Conservation (phyloP, 2,113 vertebrate genomes). For the Oceanodroma tethys region DNA sequence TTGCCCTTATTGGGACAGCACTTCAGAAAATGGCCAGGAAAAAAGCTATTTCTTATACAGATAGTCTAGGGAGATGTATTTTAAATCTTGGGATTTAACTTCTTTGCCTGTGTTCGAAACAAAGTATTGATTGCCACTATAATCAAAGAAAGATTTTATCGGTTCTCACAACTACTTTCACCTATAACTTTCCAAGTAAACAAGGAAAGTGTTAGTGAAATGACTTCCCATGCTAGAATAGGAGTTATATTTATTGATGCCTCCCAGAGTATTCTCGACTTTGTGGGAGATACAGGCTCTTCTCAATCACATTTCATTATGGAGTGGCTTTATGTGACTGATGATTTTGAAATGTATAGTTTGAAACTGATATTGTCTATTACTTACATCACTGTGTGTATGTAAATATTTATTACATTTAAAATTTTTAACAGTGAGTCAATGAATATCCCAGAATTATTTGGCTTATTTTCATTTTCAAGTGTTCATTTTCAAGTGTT, state of each 20-base stretch:
- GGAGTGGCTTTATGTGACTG: neutral
- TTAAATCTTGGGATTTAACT: neutral
- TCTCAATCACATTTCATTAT: neutral
- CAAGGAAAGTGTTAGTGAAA: neutral
- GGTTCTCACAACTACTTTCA: neutral
- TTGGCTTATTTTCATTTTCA: neutral
- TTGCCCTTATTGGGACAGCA: neutral
- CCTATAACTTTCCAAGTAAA: neutral
- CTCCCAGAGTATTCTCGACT: neutral
- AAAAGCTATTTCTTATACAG: neutral
- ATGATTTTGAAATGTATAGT: neutral
- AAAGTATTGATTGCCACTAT: neutral
- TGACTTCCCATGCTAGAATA: neutral
- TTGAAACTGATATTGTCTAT: neutral
- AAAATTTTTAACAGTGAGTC: neutral
- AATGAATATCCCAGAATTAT: neutral
- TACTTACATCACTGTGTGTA: neutral
- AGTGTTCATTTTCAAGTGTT: neutral
- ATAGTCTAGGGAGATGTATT: neutral
- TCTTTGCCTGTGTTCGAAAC: neutral
- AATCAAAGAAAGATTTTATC: slow-evolving; percentile 23
- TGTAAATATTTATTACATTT: neutral
- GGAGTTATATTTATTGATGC: neutral
- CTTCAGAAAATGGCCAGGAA: neutral
- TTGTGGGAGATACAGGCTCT: neutral